Evolutionary conservation across 2,888 invertebrate genomes (phyloP), one percentile per base, ranked within the genome.

Genomic region (Heliconius ethilla): DNA sequence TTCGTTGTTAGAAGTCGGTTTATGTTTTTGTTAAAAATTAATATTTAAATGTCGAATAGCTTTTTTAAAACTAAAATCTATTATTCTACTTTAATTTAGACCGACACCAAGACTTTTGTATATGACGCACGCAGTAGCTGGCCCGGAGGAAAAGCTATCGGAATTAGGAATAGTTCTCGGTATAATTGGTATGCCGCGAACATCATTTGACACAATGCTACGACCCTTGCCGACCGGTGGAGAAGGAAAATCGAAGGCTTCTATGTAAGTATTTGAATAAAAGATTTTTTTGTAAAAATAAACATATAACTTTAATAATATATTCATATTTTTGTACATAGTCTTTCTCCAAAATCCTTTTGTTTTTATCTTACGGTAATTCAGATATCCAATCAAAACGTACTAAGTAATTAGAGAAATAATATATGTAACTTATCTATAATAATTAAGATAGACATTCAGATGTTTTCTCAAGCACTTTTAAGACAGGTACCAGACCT

Each of bases 191-290:
- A 87, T 95, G 83, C 89, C 93, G 2, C 91, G 96, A 37, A 85
- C 90, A 13, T 85, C 90, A 70, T 96, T 96, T 82, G 96, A 96
- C 84, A 91, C 95, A 1, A 95, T 96, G 93, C 87, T 96, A 45
- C 88, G 88, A 37, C 90, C 91, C 22, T 70, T 93, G 18, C 85
- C 89, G 0, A 82, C 82, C 6, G 82, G 76, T 22, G 65, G 78
- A 2, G 86, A 85, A 15, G 79, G 82, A 29, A 92, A 92, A 84
- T 89, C 90, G 1, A 92, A 88, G 82, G 86, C 84, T 25, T 89
- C 90, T 7, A 84, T 90, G 86, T 86, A 75, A 80, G 86, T 84
- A 82, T 67, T 87, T 25, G 27, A 79, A 74, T 72, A 70, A 59
- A 76, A 66, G 27, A 6, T 51, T 18, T 45, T 45, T 51, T 51